Evolutionary conservation across 2,113 vertebrate species (phyloP).

Genomic region (Silurus glanis): DNA sequence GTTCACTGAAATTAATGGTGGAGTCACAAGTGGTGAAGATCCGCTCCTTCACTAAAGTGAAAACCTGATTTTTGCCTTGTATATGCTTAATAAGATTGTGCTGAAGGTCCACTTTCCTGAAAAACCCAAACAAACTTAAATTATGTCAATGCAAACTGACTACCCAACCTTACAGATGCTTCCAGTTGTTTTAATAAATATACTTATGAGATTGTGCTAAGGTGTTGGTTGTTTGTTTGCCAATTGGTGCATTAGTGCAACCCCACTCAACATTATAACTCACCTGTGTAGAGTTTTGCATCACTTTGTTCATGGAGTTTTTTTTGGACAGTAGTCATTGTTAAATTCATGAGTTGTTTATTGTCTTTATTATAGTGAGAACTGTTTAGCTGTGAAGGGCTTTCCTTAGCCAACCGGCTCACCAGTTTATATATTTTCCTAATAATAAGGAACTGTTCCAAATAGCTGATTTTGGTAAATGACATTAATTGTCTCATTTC

Average conservation of each 20-base stretch:
- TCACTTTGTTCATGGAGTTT: neutral
- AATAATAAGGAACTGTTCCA: neutral
- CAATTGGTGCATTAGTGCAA: neutral
- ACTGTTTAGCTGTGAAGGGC: neutral
- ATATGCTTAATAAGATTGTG: constrained; percentile 78
- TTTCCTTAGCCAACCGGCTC: neutral
- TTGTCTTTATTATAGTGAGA: too few species aligned
- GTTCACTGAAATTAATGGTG: constrained; percentile 67
- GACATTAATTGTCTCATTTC: too few species aligned
- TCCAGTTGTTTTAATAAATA: neutral
- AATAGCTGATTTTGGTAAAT: neutral
- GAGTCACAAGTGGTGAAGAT: constrained; percentile 82
- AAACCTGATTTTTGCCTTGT: constrained; percentile 72
- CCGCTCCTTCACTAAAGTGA: constrained; percentile 84
- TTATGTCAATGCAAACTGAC: neutral
- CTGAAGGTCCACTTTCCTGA: constrained; percentile 76
- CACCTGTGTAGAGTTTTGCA: neutral
- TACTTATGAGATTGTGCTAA: neutral
- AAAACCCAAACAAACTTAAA: neutral
- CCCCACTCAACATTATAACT: neutral
- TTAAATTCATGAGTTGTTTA: too few species aligned
- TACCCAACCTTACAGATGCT: neutral
- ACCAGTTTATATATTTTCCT: neutral
- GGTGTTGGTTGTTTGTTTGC: neutral
- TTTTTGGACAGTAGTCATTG: neutral